Base-by-base conservation (phyloP, 2,113 vertebrate genomes). In the Tragulus kanchil region DNA sequence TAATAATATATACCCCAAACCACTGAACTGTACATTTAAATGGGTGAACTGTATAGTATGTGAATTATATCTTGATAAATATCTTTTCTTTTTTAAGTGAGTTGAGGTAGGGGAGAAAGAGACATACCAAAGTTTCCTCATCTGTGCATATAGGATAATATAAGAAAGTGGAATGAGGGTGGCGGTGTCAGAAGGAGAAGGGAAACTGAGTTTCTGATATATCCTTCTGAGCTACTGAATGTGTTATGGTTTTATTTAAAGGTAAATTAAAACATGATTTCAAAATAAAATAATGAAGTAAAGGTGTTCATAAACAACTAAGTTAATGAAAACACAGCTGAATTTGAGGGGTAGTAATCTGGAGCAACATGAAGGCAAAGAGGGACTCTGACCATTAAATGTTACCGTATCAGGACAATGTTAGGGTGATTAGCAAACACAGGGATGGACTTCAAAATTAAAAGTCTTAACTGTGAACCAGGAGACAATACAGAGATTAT, bases 261-360 rank as follows among this genome's bases (percentile, higher is more conserved):
- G 48, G 75, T 90, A 90, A 92, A 21, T 71, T 67, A 90, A 96
- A 90, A 93, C 54, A 62, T 13, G 10, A 90, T 83, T 97, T 90
- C 62, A 96, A 96, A 92, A 83, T 67, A 95, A 90, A 84, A 75
- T 36, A 69, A 89, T 79, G 17, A 62, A 77, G 25, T 64, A 75
- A 93, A 45, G 42, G 28, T 1, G 3, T 88, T 73, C 50, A 85
- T 59, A 84, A 93, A 69, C 50, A 88, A 78, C 28, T 59, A 94
- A 64, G 16, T 64, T 87, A 78, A 92, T 54, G 54, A 89, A 90
- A 94, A 94, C 23, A 59, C 9, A 58, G 25, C 11, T 23, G 15
- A 75, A 64, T 50, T 14, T 69, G 67, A 89, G 52, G n/a, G 23
- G 42, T 0, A 85, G 48, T 19, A 58, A 75, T 16, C 25, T 3